Evolutionary conservation across 2,113 vertebrate genomes (phyloP).

Genomic region (Amazona guildingii): DNA sequence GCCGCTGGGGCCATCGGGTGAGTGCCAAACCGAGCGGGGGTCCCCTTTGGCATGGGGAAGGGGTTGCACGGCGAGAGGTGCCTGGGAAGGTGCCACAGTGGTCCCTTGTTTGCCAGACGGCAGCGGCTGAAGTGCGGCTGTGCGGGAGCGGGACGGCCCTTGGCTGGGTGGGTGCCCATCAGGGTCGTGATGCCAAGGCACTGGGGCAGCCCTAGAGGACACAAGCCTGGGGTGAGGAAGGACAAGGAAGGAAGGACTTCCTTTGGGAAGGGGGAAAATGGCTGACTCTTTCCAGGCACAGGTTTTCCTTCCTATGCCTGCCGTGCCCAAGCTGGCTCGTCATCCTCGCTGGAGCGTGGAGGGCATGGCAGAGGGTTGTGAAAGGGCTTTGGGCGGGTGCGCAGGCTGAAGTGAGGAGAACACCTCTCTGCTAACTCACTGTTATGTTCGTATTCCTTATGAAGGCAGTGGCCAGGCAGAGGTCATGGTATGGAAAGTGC

Average conservation of each 20-base stretch:
- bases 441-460: background rate
- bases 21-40: background rate
- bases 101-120: rapidly evolving
- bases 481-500: background rate
- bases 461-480: background rate
- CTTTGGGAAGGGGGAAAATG: background rate
- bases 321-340: background rate
- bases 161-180: background rate
- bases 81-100: background rate
- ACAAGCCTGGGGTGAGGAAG: background rate
- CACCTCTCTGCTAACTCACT: background rate
- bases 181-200: background rate
- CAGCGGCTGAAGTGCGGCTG: background rate
- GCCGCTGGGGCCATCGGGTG: background rate
- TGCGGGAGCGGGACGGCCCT: background rate
- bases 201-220: background rate
- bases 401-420: background rate
- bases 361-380: background rate
- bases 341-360: background rate
- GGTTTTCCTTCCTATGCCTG: background rate
- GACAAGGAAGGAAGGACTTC: background rate
- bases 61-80: rapidly evolving
- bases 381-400: background rate
- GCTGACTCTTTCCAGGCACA: background rate
- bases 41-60: background rate